Base-by-base conservation (phyloP, 2,797 vertebrate species). In the Mus caroli region DNA sequence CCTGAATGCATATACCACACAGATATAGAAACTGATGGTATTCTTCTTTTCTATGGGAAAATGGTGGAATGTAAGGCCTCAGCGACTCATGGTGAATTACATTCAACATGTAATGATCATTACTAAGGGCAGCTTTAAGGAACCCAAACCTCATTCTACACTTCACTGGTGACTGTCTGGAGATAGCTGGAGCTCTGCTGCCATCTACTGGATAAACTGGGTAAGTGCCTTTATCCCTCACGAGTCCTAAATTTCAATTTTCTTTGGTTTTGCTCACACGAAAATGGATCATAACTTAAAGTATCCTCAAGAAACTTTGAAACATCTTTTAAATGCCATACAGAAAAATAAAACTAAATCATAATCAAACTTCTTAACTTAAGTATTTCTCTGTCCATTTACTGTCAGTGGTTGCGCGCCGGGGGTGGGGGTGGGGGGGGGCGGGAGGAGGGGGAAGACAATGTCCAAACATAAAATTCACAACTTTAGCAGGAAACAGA, bases 201-300 rank as follows among this genome's bases (percentile, higher is more conserved):
- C 98, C 99, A 98, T 98, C 99, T 98, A 96, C 97, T 98, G 98
- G 98, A 78, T 2, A 0, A 1, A 28, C 67, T 43, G n/a, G 69
- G 89, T 85, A 37, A 96, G 62, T 92, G 88, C 92, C 86, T 84
- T 93, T 88, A 94, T 91, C 69, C 78, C 84, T 88, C n/a, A 0
- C 94, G 94, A 93, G 98, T 97, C 85, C 60, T 96, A 97, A 95
- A 97, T 97, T 90, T 78, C 73, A 7, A 37, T 80, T 86, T 92
- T 98, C 98, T 98, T 98, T 98, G 98, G 98, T 98, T 96, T 98
- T 56, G 28, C 80, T 96, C 90, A 87, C 58, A 64, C 56, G 1
- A 52, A 93, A 92, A 90, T 90, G 19, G 40, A 86, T 75, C 64
- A 92, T 69, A 96, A 94, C n/a, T 91, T 90, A 86, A 9, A 75